Evolutionary conservation across 2,888 invertebrate genomes (phyloP).

Genomic region (Pterostichus niger): DNA sequence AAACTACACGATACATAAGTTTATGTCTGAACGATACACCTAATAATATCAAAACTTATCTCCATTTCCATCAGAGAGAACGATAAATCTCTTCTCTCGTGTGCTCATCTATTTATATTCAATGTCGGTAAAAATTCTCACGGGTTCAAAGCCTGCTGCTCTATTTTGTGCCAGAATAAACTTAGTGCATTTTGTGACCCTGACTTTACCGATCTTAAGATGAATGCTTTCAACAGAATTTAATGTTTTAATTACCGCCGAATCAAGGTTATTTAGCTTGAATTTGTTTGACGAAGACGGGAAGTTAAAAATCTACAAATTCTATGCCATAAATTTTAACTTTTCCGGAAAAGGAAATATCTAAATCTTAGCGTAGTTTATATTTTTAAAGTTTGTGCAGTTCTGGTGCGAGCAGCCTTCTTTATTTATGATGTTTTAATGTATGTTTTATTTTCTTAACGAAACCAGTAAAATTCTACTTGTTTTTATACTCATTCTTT

Average conservation of each 20-base stretch:
- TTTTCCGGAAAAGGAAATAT: neutral
- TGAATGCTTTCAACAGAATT: neutral
- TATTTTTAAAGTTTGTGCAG: too few relatives aligned
- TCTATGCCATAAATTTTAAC: conserved; percentile 5
- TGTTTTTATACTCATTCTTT: neutral
- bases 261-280: too few relatives aligned
- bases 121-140: conserved; percentile 56
- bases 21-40: too few relatives aligned
- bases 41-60: too few relatives aligned
- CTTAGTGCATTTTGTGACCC: conserved; percentile 14
- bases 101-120: conserved; percentile 14
- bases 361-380: too few relatives aligned
- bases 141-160: conserved; percentile 27
- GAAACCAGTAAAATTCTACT: neutral
- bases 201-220: neutral
- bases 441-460: too few relatives aligned
- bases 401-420: too few relatives aligned
- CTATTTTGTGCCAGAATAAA: conserved; percentile 56
- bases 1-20: too few relatives aligned
- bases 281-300: neutral
- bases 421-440: too few relatives aligned
- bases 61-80: neutral
- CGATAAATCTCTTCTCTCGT: conserved; percentile 16
- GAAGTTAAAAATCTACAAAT: neutral
- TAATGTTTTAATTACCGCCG: too few relatives aligned